phyloP scores from a whole-genome alignment of 2,113 vertebrate genomes.

The Ammodytes marinus region DNA sequence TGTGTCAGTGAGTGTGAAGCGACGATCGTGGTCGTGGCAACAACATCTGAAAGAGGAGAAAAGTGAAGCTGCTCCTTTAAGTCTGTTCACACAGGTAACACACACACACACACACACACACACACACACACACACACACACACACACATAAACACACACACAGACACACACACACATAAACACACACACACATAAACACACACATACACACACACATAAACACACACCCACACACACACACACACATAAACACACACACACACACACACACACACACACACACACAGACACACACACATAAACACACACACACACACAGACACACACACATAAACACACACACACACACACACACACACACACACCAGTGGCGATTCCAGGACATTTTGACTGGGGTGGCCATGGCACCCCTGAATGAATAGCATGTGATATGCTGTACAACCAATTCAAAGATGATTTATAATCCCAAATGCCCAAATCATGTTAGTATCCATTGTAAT shows the following conservation, averaged over 20 bases:
- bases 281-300: no score
- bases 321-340: neutral
- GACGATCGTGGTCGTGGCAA: constrained; percentile 82
- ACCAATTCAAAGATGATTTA: no score
- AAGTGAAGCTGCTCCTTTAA: constrained; percentile 72
- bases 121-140: constrained; percentile 14
- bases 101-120: constrained; percentile 11
- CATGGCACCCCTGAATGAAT: no score
- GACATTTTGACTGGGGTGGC: no score
- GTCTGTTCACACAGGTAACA: constrained; percentile 81
- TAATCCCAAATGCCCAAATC: no score
- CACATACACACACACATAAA: constrained; percentile 15
- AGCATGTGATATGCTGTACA: no score
- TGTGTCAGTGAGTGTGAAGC: constrained; percentile 65
- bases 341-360: neutral
- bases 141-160: neutral
- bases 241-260: neutral
- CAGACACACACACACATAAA: neutral
- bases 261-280: neutral
- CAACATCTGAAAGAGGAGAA: constrained; percentile 81
- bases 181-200: constrained; percentile 14
- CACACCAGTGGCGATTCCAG: no score
- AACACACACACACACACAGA: constrained; percentile 1
- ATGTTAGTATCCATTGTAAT: no score
- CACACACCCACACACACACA: neutral